These are phyloP conservation scores for Conopomorpha cramerella DNA, from an alignment of 1,140 invertebrate genomes.

Conservation along the genomic window DNA sequence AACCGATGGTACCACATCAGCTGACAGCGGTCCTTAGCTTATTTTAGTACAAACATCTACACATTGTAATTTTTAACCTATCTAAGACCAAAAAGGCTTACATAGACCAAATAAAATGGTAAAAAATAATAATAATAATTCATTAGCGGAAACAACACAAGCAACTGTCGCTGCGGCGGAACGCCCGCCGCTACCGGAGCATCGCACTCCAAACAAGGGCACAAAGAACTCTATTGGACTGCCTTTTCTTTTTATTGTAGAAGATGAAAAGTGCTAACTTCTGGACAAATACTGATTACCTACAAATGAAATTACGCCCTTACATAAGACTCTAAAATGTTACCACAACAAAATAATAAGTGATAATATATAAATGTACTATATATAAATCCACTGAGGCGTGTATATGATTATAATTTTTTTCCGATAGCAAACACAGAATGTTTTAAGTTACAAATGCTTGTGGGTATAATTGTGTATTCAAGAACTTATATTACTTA, in stretches of 20 bases:
- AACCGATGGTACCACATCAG: too few species aligned
- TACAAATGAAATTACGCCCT: too few species aligned
- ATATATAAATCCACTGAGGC: too few species aligned
- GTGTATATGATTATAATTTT: slow-evolving; percentile 15
- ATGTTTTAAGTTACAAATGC: slow-evolving; percentile 46
- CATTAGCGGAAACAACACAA: slow-evolving; percentile 30
- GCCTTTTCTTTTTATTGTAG: too few species aligned
- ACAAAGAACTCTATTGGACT: too few species aligned
- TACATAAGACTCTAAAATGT: too few species aligned
- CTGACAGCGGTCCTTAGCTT: too few species aligned
- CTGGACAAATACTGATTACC: slow-evolving; percentile 34
- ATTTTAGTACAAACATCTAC: slow-evolving; percentile 46
- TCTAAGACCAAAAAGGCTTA: slow-evolving; percentile 45
- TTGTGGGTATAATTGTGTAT: slow-evolving; percentile 21
- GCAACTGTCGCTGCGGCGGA: slow-evolving; percentile 35
- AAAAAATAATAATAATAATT: slow-evolving; percentile 8
- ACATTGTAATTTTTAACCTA: slow-evolving; percentile 39
- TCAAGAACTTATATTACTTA: slow-evolving; percentile 34
- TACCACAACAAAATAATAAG: slow-evolving; percentile 20
- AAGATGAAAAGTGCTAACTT: too few species aligned
- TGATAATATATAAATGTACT: too few species aligned
- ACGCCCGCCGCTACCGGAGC: too few species aligned
- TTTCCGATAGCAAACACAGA: slow-evolving; percentile 38
- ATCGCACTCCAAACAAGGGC: too few species aligned
- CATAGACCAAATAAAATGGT: slow-evolving; percentile 2